Evolutionary conservation across 2,113 vertebrate species (phyloP), one percentile per base, ranked within the genome.

Genomic region (Asarcornis scutulata): DNA sequence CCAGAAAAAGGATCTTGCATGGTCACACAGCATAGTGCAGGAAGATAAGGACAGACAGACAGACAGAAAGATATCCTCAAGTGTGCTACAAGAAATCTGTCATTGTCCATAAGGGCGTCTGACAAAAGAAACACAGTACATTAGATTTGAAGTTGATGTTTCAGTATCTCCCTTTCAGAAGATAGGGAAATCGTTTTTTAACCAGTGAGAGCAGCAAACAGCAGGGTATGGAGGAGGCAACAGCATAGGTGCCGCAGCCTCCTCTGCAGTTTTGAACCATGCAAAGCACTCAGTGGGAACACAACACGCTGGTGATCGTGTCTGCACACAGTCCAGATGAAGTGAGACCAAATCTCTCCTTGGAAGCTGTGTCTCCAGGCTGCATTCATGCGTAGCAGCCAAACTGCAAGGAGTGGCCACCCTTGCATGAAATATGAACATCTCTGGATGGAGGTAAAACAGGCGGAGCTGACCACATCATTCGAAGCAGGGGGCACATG

Each of bases 311-410:
- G 76, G n/a, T 27, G 50, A 76, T 13, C 1, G 0, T 48, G 34
- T 8, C 53, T 69, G 40, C 72, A 64, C 22, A 80, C 11, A 46
- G 60, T 17, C 36, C 38, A 20, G 1, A 1, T 71, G 55, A 55
- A 55, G 17, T 1, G 4, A 73, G 18, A 13, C 16, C 40, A 78
- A 58, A 40, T 25, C 18, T 36, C 3, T 36, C 84, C 85, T 50
- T 38, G 22, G 31, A 80, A 71, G 40, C 29, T 71, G 7, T 50
- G 32, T 63, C 64, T 83, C 44, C 55, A 73, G 63, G 60, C 68
- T 46, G 44, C 1, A 1, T 53, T 77, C 79, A 9, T 23, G 48
- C 20, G 60, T 27, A 14, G 16, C 17, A 72, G 23, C 0, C 0
- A 26, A 29, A 38, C 22, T 23, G 31, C 12, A 44, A 53, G 17